These are phyloP conservation scores for Catharus ustulatus DNA, from an alignment of 2,797 vertebrate genomes.

Conservation along the genomic window DNA sequence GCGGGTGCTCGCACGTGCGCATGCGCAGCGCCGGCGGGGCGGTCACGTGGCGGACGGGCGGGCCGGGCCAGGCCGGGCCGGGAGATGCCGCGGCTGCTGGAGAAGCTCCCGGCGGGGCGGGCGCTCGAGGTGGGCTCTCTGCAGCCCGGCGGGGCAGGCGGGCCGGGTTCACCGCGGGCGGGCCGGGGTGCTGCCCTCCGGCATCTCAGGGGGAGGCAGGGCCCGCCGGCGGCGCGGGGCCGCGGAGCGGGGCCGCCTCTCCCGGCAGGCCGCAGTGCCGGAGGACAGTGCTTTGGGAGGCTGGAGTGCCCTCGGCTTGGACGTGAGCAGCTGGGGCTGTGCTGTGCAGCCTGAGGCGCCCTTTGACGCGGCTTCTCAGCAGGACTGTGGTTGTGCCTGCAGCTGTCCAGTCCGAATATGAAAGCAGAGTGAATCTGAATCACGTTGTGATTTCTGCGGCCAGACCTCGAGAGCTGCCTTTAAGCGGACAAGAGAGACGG, in stretches of 20 bases:
- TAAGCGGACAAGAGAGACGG: fast-evolving
- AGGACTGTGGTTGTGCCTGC: fast-evolving
- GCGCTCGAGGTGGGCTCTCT: background rate
- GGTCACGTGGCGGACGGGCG: background rate
- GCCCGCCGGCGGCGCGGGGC: background rate
- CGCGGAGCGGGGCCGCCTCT: background rate
- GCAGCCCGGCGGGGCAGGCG: background rate
- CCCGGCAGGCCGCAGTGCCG: background rate
- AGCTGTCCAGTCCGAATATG: fast-evolving
- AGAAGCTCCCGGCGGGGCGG: background rate
- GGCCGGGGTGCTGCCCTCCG: too few relatives aligned
- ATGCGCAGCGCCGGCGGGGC: background rate
- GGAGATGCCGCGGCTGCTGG: background rate
- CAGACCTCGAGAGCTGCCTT: background rate
- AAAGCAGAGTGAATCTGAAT: fast-evolving
- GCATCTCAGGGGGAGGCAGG: too few relatives aligned
- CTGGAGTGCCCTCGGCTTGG: fast-evolving
- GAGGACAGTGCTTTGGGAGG: fast-evolving
- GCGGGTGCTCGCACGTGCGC: background rate
- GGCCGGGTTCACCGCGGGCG: background rate
- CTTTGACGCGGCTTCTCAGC: too few relatives aligned
- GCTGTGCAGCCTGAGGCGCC: background rate
- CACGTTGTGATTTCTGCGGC: fast-evolving
- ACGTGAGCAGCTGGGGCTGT: fast-evolving
- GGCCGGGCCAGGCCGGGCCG: too few relatives aligned